phyloP scores from a whole-genome alignment of 2,888 invertebrate species.

The Syritta pipiens region DNA sequence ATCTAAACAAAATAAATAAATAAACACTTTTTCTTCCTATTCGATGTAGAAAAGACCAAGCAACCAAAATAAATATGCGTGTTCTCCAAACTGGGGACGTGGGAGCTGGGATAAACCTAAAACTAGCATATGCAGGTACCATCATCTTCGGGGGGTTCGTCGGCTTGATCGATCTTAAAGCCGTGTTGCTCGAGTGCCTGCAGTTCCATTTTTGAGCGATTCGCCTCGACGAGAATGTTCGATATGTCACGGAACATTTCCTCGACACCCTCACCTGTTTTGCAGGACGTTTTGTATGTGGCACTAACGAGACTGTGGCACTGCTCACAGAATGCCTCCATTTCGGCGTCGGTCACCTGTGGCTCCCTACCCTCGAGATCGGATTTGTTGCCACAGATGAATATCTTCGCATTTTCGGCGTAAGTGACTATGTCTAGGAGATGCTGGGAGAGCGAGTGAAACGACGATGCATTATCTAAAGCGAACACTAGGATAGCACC shows the following conservation, averaged over 20 bases:
- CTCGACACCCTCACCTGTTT: constrained; percentile 90
- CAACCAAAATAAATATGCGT: not conserved
- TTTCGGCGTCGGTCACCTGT: constrained; percentile 90
- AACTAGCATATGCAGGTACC: constrained; percentile 77
- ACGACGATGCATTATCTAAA: constrained; percentile 93
- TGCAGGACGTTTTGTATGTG: constrained; percentile 94
- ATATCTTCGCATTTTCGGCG: constrained; percentile 97
- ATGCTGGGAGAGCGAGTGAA: constrained; percentile 95
- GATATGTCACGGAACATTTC: constrained; percentile 96
- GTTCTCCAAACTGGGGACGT: not conserved
- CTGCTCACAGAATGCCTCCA: constrained; percentile 94
- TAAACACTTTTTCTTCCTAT: constrained; percentile 16
- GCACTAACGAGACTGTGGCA: constrained; percentile 94
- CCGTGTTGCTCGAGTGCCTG: constrained; percentile 89
- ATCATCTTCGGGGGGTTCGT: constrained; percentile 80
- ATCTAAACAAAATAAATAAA: constrained; percentile 33
- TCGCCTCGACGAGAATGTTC: constrained; percentile 87
- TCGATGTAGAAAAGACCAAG: constrained; percentile 10
- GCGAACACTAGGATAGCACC: constrained; percentile 96
- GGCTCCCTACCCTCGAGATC: constrained; percentile 88
- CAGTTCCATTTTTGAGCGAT: constrained; percentile 89
- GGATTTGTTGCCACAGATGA: constrained; percentile 94
- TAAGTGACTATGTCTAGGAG: constrained; percentile 95
- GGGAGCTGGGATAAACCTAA: not conserved
- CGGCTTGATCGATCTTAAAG: constrained; percentile 85